These are phyloP conservation scores for Drosophila pullipes DNA, from an alignment of 2,888 invertebrate genomes.

Conservation along the genomic window DNA sequence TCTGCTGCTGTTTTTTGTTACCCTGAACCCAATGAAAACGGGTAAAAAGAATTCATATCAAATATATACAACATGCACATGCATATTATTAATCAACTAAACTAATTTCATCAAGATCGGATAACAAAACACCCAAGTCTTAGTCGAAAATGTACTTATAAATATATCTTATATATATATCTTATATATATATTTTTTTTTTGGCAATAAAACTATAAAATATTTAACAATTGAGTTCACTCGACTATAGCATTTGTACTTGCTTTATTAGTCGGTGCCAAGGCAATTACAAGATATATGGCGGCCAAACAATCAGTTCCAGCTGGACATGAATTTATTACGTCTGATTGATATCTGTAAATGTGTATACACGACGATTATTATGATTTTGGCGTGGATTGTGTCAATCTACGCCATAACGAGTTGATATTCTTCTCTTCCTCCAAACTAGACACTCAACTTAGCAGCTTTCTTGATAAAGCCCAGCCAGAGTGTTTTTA, in stretches of 20 bases:
- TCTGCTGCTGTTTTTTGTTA: slow-evolving; percentile 36
- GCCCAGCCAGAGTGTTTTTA: background rate
- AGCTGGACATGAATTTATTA: slow-evolving; percentile 41
- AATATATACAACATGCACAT: background rate
- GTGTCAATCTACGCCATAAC: background rate
- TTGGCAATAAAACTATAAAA: background rate
- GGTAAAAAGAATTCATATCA: background rate
- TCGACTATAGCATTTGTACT: background rate
- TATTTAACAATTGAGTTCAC: background rate
- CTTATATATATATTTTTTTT: background rate
- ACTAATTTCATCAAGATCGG: background rate
- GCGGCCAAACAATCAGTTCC: slow-evolving; percentile 25
- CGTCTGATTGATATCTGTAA: background rate
- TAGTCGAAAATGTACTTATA: background rate
- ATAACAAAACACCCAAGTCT: background rate
- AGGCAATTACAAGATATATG: slow-evolving; percentile 14
- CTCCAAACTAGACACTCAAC: background rate
- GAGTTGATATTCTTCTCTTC: background rate
- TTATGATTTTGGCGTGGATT: background rate
- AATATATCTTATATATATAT: background rate
- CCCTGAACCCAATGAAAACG: background rate
- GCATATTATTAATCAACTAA: background rate
- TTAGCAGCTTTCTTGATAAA: background rate
- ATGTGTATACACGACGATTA: background rate
- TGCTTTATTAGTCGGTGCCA: background rate